These are phyloP conservation scores for Tanytarsus gracilentus DNA, from an alignment of 2,888 invertebrate species.

Conservation along the genomic window DNA sequence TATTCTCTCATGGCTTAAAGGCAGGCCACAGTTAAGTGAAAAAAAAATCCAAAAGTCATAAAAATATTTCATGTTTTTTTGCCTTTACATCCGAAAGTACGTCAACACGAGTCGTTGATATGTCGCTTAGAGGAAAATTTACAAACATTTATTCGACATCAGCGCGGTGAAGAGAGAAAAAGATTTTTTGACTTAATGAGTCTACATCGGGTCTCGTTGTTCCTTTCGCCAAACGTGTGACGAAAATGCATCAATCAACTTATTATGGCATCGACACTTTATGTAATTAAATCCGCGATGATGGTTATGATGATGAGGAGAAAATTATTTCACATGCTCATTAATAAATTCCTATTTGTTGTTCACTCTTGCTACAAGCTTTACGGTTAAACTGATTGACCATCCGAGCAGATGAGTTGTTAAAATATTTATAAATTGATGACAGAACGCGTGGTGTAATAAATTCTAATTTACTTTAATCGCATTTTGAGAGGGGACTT, in stretches of 20 bases:
- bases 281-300: conserved; percentile 16
- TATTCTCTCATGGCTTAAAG: background rate
- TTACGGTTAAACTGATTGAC: no score
- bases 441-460: no score
- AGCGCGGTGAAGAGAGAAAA: background rate
- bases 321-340: no score
- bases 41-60: conserved; percentile 7
- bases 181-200: background rate
- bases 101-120: conserved; percentile 2
- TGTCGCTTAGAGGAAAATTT: background rate
- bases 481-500: no score
- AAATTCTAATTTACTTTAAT: no score
- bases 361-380: no score
- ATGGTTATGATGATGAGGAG: background rate
- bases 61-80: conserved; percentile 17
- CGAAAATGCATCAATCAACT: background rate
- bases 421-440: no score
- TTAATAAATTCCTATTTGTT: no score
- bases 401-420: no score
- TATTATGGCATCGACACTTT: conserved; percentile 19
- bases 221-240: background rate
- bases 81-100: background rate
- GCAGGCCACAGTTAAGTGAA: background rate
- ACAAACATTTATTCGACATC: background rate
- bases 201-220: background rate